These are phyloP conservation scores for Perdita meconis DNA, from an alignment of 2,888 invertebrate species.

Conservation along the genomic window DNA sequence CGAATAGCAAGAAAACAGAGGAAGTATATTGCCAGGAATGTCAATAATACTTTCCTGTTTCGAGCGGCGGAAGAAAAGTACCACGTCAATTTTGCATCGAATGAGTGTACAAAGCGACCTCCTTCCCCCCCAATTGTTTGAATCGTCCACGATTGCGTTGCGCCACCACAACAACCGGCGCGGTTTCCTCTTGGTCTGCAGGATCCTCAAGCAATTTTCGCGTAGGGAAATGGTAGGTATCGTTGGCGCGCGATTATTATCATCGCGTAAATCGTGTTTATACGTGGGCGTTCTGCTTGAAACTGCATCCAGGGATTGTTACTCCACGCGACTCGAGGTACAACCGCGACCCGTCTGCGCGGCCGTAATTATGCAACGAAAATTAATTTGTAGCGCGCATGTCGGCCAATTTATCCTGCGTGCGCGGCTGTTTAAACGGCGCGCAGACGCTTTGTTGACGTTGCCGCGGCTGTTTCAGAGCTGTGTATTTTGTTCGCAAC, in stretches of 20 bases:
- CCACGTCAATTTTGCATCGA: not conserved
- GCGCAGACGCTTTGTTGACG: constrained; percentile 31
- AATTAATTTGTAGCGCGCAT: constrained; percentile 10
- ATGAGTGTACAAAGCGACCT: too few species aligned
- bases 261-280: constrained; percentile 15
- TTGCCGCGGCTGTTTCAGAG: not conserved
- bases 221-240: not conserved
- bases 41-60: too few species aligned
- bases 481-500: not conserved
- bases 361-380: constrained; percentile 25
- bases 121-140: too few species aligned
- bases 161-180: not conserved
- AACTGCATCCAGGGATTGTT: constrained; percentile 19
- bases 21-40: too few species aligned
- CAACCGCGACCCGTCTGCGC: constrained; percentile 4
- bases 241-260: not conserved
- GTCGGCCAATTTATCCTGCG: constrained; percentile 14
- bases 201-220: not conserved
- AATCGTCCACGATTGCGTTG: not conserved
- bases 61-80: not conserved
- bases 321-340: constrained; percentile 10
- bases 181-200: not conserved
- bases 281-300: not conserved
- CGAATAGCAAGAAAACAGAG: too few species aligned
- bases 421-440: constrained; percentile 21